Base-by-base conservation (phyloP, 1,140 invertebrate species). In the Brachionus rotundiformis region DNA sequence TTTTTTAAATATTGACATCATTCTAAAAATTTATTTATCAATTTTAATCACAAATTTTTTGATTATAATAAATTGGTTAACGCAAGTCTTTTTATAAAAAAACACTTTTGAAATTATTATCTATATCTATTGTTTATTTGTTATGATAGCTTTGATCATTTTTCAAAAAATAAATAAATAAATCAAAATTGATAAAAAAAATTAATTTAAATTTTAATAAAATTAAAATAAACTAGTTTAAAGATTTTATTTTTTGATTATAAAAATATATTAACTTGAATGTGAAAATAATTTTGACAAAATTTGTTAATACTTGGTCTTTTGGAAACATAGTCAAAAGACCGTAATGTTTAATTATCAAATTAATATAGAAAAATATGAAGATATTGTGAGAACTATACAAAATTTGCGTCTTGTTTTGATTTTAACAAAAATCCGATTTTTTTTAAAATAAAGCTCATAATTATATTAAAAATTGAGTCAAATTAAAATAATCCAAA, bases 241-340 rank as follows among this genome's bases (percentile, higher is more conserved):
- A 54, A 54, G 7, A 4, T 54, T 54, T 54, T 54, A 54, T 54
- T 49, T 19, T 54, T 54, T 54, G 47, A 54, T 54, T 54, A 54
- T 54, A 54, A 54, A 54, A 54, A 54, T 54, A 54, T 54, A 54
- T 54, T 54, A 54, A 54, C 47, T 54, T 54, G 47, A 54, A 19
- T 19, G 23, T 54, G 47, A 54, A 54, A 54, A 54, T 7, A 19
- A 54, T n/a, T 19, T 6, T 19, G 47, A 54, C 47, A 25, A 54
- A 19, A 8, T 54, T 4, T 54, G n/a, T 16, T 54, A 54, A 54
- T 54, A 19, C 2, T 23, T 19, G 47, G 47, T 16, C 47, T 54
- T 19, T 54, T 54, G n/a, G n/a, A n/a, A n/a, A n/a, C 5, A 3
- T n/a, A 54, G 16, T n/a, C n/a, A 54, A 25, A 19, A 54, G 47